Evolutionary conservation across 92 coral and sea anemone species (phyloP), one percentile per base, ranked within the genome.

Genomic region (Epizoanthus fatuus): DNA sequence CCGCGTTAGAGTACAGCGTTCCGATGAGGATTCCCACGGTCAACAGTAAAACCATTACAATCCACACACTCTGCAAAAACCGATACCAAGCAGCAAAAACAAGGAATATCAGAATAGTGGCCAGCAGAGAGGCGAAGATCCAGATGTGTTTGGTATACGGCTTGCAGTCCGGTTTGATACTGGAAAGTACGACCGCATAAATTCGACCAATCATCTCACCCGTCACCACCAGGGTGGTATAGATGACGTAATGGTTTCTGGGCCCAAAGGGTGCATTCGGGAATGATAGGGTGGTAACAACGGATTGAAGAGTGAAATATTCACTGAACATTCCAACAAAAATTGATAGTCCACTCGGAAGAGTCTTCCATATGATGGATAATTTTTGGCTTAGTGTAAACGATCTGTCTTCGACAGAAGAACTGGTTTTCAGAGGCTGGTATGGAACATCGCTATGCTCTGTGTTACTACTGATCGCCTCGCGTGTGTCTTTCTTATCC

Each of bases 201-300:
- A 83, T 73, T 13, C 96, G 88, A 8, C 96, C 96, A 8, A 84
- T 49, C 55, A 86, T 70, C 57, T 93, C 90, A 0, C 96, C 96
- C 13, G 63, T 65, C 84, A 92, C 73, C 49, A 90, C 84, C 63
- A 55, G 69, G 39, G 87, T 76, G 77, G 90, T 90, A 75, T 93
- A 93, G 72, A 86, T 79, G 70, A 86, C 76, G 69, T 86, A 93
- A 67, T 93, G 96, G 59, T 80, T 81, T 0, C 94, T 84, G 14
- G 92, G 96, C 15, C 90, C 74, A 79, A 90, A 93, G 7, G 89
- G 94, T 1, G 96, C 81, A 63, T 88, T 60, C n/a, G 86, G 69
- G 25, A 90, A 90, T 2, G 92, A 91, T 25, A 93, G 55, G 0
- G 94, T 90, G 16, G 94, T 90, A 29, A 90, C 96, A 45, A 90